phyloP scores from a whole-genome alignment of 2,797 vertebrate species.

The Siniperca undulata region DNA sequence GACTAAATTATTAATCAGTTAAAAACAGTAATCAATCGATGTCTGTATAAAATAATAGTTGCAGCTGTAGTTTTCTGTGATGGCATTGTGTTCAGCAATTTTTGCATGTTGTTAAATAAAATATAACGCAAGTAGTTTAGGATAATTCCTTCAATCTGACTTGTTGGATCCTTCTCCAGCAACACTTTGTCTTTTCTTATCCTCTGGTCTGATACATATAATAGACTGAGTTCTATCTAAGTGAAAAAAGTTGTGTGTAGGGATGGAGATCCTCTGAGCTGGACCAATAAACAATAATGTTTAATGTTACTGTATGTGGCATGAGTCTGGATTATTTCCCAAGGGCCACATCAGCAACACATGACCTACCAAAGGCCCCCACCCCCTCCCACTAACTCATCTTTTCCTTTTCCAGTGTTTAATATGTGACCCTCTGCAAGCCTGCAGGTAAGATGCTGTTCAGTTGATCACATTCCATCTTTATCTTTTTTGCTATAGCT shows the following conservation, averaged over 20 bases:
- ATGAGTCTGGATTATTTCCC: background rate
- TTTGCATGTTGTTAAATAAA: background rate
- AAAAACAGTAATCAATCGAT: background rate
- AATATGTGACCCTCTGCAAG: slow-evolving; percentile 1
- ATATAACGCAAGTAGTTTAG: background rate
- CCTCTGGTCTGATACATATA: background rate
- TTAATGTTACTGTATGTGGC: background rate
- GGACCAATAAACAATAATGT: background rate
- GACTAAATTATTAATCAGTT: background rate
- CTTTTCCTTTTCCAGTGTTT: slow-evolving; percentile 5
- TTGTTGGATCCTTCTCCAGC: background rate
- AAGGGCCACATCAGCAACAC: slow-evolving; percentile 7
- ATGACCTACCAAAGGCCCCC: background rate
- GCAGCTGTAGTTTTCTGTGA: background rate
- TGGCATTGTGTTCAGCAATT: background rate
- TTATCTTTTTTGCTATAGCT: background rate
- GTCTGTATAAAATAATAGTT: background rate
- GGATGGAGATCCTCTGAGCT: background rate
- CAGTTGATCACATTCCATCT: background rate
- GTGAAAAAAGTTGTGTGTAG: background rate
- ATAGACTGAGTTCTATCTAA: background rate
- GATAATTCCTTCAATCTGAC: background rate
- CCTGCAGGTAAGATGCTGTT: slow-evolving; percentile 40
- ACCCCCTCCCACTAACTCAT: background rate
- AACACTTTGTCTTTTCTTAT: background rate